Evolutionary conservation across 2,113 vertebrate genomes (phyloP), one percentile per base, ranked within the genome.

Genomic region (Furnarius figulus): DNA sequence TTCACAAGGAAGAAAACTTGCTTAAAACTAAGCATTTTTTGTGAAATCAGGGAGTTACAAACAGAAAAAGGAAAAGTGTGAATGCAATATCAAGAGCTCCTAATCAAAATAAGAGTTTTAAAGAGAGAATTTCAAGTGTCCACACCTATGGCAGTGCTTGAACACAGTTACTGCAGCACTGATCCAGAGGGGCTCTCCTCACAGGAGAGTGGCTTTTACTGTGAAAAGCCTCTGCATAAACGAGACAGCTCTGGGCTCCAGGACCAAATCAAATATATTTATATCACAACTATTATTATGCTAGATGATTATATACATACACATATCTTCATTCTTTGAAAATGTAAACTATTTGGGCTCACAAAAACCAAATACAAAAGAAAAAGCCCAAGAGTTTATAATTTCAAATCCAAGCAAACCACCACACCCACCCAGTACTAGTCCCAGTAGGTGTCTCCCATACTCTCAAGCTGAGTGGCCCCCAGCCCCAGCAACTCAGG

Each of bases 301-400:
- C 53, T 9, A 71, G 25, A 46, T 74, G 46, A 87, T 61, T 16
- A 72, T 90, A 87, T 56, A 81, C 12, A 91, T 12, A 35, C 39
- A 75, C 13, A 9, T 46, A 56, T 46, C 49, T 68, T 76, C 47
- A 31, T 86, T 75, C 49, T 79, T 58, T 76, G 49, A 91, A 90
- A 72, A 85, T 23, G n/a, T 55, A 71, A 92, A 72, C 30, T 42
- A 56, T 82, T 95, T 71, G 83, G 63, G n/a, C 25, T 87, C 31
- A 73, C 39, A 44, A 35, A 73, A 76, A 55, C 18, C 50, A 94
- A 82, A 85, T 13, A 40, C 14, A 25, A 70, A 61, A 79, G 40
- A 30, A 82, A 66, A 93, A 65, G 18, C 2, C 6, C 66, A 68
- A 59, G 21, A 20, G 44, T 63, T 95, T 46, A 81, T 85, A 9